Conservation (phyloP, 2,888 invertebrate species). For the Plusia festucae region DNA sequence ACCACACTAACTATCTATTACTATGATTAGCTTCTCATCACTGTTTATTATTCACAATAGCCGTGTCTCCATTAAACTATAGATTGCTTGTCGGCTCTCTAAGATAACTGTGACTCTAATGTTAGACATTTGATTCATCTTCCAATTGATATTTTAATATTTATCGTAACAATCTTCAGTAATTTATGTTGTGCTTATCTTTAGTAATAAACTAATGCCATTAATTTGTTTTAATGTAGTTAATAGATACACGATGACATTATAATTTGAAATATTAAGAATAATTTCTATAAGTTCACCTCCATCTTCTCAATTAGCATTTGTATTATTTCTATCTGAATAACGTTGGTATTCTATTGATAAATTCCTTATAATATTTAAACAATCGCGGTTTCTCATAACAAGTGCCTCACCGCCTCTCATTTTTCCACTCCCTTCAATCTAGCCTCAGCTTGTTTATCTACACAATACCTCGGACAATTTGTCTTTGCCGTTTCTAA, state of each 20-base stretch:
- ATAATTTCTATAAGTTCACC: slow-evolving; percentile 19
- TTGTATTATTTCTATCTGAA: slow-evolving; percentile 17
- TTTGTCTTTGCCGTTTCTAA: slow-evolving; percentile 84
- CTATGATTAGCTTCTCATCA: background rate
- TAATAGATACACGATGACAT: slow-evolving; percentile 17
- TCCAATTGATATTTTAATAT: background rate
- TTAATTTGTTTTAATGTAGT: slow-evolving; percentile 19
- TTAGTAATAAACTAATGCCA: slow-evolving; percentile 12
- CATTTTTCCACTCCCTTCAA: slow-evolving; percentile 71
- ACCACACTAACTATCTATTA: background rate
- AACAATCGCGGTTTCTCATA: slow-evolving; percentile 41
- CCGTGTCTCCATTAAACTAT: background rate
- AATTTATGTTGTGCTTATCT: background rate
- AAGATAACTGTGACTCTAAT: background rate
- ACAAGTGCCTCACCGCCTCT: slow-evolving; percentile 45
- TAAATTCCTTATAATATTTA: background rate
- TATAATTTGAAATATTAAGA: slow-evolving; percentile 18
- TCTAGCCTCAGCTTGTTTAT: slow-evolving; percentile 76
- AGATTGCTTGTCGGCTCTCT: background rate
- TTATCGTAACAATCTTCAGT: background rate
- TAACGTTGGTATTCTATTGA: slow-evolving; percentile 11
- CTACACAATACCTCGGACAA: slow-evolving; percentile 78
- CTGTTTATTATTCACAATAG: background rate
- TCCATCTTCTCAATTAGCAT: slow-evolving; percentile 25
- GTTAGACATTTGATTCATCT: slow-evolving; percentile 4